A percentile compares a stretch with the other conserved stretches of the same genome.
Evolutionary conservation across 2,888 invertebrate genomes (phyloP).

Genomic region (Ophion ventricosus): DNA sequence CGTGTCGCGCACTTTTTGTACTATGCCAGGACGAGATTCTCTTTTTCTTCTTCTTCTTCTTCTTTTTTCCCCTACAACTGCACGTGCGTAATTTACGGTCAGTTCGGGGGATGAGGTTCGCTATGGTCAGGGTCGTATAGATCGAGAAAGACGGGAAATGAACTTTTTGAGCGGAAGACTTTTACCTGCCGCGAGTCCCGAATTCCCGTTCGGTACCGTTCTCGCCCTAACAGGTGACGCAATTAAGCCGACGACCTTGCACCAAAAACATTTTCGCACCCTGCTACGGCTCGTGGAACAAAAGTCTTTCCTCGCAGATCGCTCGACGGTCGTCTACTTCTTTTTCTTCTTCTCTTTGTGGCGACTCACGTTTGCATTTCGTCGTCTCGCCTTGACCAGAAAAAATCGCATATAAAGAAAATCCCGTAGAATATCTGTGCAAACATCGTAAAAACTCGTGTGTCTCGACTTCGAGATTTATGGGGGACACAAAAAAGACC

Average conservation of each 20-base stretch:
- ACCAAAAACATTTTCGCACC: constrained; percentile 78
- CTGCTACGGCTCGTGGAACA: constrained; percentile 53
- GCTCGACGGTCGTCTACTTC: constrained; percentile 15
- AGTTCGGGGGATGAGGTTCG: constrained; percentile 62
- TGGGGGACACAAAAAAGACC: constrained; percentile 33
- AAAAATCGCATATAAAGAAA: constrained; percentile 58
- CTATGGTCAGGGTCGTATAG: constrained; percentile 71
- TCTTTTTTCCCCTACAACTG: constrained; percentile 67
- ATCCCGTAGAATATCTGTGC: constrained; percentile 39
- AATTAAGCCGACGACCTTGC: constrained; percentile 80
- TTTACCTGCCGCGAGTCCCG: constrained; percentile 65
- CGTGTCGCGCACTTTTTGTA: constrained; percentile 74
- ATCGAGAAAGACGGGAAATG: constrained; percentile 56
- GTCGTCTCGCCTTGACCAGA: constrained; percentile 52
- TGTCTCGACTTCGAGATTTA: constrained; percentile 45
- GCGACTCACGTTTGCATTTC: constrained; percentile 47
- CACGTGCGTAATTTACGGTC: constrained; percentile 73
- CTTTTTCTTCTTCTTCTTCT: constrained; percentile 63
- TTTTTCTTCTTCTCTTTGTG: constrained; percentile 27
- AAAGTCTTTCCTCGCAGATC: constrained; percentile 22
- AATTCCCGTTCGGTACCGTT: constrained; percentile 41
- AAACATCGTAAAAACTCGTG: constrained; percentile 34
- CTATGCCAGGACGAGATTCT: constrained; percentile 55
- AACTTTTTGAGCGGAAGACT: constrained; percentile 44
- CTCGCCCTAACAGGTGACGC: constrained; percentile 78